phyloP scores from a whole-genome alignment of 2,888 invertebrate genomes.

The Apoderus coryli region DNA sequence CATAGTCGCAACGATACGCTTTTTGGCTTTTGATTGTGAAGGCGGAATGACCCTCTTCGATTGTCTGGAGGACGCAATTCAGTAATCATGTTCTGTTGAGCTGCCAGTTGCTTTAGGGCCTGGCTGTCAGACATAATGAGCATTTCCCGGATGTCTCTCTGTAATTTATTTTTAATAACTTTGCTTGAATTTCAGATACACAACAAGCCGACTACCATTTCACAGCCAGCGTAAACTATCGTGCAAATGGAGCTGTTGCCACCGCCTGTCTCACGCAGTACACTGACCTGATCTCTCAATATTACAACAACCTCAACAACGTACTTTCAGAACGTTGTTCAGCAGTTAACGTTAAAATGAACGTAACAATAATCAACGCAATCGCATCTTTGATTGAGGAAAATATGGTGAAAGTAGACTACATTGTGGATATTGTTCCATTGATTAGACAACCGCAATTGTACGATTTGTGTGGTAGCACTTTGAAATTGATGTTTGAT shows the following conservation, averaged over 20 bases:
- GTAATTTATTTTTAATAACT: slow-evolving; percentile 3
- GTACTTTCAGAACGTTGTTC: slow-evolving; percentile 85
- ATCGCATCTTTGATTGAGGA: slow-evolving; percentile 68
- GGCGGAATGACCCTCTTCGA: too few relatives aligned
- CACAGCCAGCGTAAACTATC: slow-evolving; percentile 69
- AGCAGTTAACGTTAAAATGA: slow-evolving; percentile 87
- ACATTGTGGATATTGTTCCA: slow-evolving; percentile 74
- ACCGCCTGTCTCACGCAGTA: slow-evolving; percentile 73
- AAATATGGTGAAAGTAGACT: slow-evolving; percentile 82
- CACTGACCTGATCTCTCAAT: slow-evolving; percentile 66
- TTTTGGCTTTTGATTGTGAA: too few relatives aligned
- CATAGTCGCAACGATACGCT: too few relatives aligned
- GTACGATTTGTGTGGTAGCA: slow-evolving; percentile 90
- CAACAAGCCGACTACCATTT: slow-evolving; percentile 92
- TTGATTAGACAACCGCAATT: slow-evolving; percentile 80
- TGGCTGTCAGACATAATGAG: too few relatives aligned
- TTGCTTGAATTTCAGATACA: slow-evolving; percentile 44
- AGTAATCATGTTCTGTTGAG: too few relatives aligned
- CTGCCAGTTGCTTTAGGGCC: too few relatives aligned
- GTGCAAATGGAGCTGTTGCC: slow-evolving; percentile 82
- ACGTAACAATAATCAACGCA: slow-evolving; percentile 77
- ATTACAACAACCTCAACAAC: slow-evolving; percentile 63
- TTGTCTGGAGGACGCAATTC: too few relatives aligned
- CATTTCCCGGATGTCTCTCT: too few relatives aligned
- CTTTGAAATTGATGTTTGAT: slow-evolving; percentile 85